Evolutionary conservation across 2,888 invertebrate genomes (phyloP).

Genomic region (Netelia melanura): DNA sequence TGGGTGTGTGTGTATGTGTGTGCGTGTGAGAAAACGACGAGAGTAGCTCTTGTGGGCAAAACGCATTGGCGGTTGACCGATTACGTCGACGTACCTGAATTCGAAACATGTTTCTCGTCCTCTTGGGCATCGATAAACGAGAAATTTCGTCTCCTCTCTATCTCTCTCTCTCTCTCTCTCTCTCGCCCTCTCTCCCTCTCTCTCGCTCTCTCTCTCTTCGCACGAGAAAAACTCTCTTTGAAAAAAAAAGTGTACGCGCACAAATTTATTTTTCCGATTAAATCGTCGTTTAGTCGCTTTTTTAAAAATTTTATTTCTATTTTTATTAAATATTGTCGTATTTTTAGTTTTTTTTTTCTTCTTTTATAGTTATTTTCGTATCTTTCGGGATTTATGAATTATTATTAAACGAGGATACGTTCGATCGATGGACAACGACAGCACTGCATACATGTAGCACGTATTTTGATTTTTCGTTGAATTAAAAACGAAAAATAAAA

Average conservation of each 20-base stretch:
- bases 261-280: background rate
- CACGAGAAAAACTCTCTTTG: constrained; percentile 6
- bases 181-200: too few species aligned
- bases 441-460: constrained; percentile 35
- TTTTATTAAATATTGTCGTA: background rate
- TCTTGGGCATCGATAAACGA: constrained; percentile 55
- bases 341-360: constrained; percentile 11
- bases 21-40: constrained; percentile 16
- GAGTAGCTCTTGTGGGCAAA: constrained; percentile 21
- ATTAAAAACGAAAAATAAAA: background rate
- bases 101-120: constrained; percentile 73
- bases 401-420: background rate
- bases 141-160: background rate
- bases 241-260: background rate
- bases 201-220: too few species aligned
- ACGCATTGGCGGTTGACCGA: constrained; percentile 45
- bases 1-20: background rate
- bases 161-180: background rate
- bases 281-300: background rate
- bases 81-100: constrained; percentile 76
- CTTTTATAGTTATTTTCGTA: background rate
- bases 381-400: background rate
- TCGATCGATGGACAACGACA: background rate
- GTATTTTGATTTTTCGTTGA: background rate
- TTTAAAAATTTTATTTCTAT: background rate